Conservation (phyloP, 1,140 invertebrate genomes). For the Pseudomyrmex flavicornis region DNA sequence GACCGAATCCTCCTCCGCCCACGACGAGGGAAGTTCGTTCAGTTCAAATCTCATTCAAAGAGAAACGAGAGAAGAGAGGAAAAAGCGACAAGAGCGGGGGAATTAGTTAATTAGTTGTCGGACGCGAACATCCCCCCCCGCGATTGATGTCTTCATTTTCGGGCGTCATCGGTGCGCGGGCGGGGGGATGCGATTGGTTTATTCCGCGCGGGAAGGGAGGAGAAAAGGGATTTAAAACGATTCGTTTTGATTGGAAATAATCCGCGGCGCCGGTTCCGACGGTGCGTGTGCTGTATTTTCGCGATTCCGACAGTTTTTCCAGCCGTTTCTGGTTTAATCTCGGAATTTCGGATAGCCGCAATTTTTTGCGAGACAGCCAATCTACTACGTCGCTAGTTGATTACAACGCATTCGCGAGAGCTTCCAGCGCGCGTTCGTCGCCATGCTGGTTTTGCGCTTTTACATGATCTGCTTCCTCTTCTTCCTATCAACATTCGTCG, state of each 20-base stretch:
- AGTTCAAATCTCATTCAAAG: slow-evolving; percentile 75
- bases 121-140: background rate
- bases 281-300: slow-evolving; percentile 42
- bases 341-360: slow-evolving; percentile 53
- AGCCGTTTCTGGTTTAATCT: slow-evolving; percentile 54
- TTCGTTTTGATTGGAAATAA: slow-evolving; percentile 60
- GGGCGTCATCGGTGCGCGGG: slow-evolving; percentile 20
- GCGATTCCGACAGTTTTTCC: slow-evolving; percentile 37
- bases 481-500: background rate
- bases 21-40: slow-evolving; percentile 29
- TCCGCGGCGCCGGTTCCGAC: slow-evolving; percentile 14
- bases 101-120: slow-evolving; percentile 79
- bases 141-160: slow-evolving; percentile 63
- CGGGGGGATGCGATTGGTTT: slow-evolving; percentile 46
- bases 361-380: slow-evolving; percentile 54
- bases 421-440: slow-evolving; percentile 20
- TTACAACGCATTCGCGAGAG: slow-evolving; percentile 47
- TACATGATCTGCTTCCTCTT: slow-evolving; percentile 15
- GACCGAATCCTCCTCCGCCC: slow-evolving; percentile 63
- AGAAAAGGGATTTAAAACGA: slow-evolving; percentile 47
- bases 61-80: no score
- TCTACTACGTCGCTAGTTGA: slow-evolving; percentile 55
- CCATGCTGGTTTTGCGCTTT: slow-evolving; percentile 57
- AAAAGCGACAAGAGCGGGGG: slow-evolving; percentile 43
- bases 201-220: background rate